phyloP scores from a whole-genome alignment of 2,888 invertebrate genomes.

The Oxyteleia sp. region DNA sequence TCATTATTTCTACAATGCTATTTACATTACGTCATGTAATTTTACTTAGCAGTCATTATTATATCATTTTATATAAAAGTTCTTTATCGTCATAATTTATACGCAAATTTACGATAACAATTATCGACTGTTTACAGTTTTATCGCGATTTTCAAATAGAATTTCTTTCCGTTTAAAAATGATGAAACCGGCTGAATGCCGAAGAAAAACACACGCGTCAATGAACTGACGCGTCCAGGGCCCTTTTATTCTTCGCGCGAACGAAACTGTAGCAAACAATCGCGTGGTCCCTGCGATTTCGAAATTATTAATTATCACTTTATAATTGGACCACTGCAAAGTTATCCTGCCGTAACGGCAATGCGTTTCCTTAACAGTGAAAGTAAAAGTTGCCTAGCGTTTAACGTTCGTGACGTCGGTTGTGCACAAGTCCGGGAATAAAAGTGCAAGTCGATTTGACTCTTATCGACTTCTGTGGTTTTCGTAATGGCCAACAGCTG shows the following conservation, averaged over 20 bases:
- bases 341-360: constrained; percentile 83
- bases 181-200: no score
- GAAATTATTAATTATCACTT: constrained; percentile 82
- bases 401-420: constrained; percentile 68
- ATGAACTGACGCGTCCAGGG: no score
- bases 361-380: constrained; percentile 81
- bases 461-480: constrained; percentile 69
- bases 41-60: no score
- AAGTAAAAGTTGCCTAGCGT: constrained; percentile 80
- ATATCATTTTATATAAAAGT: no score
- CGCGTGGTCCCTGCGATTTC: constrained; percentile 75
- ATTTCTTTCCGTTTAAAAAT: no score
- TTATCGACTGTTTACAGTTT: no score
- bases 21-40: no score
- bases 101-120: no score
- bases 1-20: no score
- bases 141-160: no score
- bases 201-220: no score
- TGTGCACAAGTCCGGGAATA: constrained; percentile 60
- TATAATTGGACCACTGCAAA: constrained; percentile 84
- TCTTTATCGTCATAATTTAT: no score
- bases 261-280: constrained; percentile 68
- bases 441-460: constrained; percentile 72
- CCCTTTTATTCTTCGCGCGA: constrained; percentile 10
- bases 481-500: constrained; percentile 66